Base-by-base conservation (phyloP, 2,888 invertebrate genomes). In the Volucella zonaria region DNA sequence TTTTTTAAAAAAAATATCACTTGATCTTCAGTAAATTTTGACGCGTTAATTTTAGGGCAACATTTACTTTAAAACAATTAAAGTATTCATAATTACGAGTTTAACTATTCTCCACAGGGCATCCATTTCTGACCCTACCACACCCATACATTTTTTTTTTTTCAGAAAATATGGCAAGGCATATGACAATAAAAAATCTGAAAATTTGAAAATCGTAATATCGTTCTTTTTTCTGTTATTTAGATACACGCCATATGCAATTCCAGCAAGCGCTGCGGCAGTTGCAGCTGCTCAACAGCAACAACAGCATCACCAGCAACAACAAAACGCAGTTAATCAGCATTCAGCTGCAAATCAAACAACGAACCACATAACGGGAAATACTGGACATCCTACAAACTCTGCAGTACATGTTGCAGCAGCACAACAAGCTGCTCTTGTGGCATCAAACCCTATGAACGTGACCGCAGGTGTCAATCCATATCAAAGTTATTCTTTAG, bases 401-500 rank as follows among this genome's bases (percentile, higher is more conserved):
- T 78, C 86, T 18, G 86, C 83, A 76, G 91, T 90, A 75, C 92
- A 92, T 86, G 92, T 87, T 88, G 90, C 94, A 87, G 93, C 94
- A 31, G 92, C 92, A 89, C 89, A 94, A 90, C 90, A 89, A 73
- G 89, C 90, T 6, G 90, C 90, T 1, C 86, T 89, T 3, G 90
- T 90, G 4, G 91, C 90, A 11, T 87, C 89, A 54, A 90, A 89
- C 83, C 90, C 93, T 89, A 88, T 93, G 90, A 92, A 94, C 89
- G 91, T 94, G 12, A 93, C 94, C n/a, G 93, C 94, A 1, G 93
- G 95, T 40, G 93, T 95, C 43, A 95, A 95, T 89, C 94, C 95
- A 73, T 95, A 95, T 90, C 95, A 95, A 89, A 95, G 95, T 61
- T 97, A 97, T 93, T 96, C 96, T 88, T 94, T 97, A 87, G 95